Percentiles rank a stretch among this genome's conserved stretches.
These are phyloP conservation scores for Forbesichthys papilliferus DNA, from an alignment of 2,113 vertebrate genomes.

Conservation along the genomic window DNA sequence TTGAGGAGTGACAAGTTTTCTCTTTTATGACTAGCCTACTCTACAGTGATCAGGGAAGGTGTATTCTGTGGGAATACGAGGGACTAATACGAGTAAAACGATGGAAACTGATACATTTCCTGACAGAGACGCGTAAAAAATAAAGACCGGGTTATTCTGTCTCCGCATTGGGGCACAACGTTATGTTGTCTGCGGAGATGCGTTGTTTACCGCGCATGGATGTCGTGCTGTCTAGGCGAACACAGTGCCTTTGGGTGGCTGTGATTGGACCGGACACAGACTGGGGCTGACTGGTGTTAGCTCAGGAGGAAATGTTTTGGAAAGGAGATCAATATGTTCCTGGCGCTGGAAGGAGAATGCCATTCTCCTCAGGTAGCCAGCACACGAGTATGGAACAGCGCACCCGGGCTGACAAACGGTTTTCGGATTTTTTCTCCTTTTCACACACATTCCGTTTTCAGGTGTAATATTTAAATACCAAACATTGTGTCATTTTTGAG, in stretches of 20 bases:
- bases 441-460: neutral
- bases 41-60: neutral
- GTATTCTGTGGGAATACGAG: neutral
- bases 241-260: conserved; percentile 54
- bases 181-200: conserved; percentile 63
- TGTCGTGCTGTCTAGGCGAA: conserved; percentile 50
- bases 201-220: conserved; percentile 48
- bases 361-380: conserved; percentile 29
- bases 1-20: conserved; percentile 74
- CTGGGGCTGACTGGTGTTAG: conserved; percentile 72
- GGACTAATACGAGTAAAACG: neutral
- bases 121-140: conserved; percentile 17
- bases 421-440: conserved; percentile 8
- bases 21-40: conserved; percentile 32
- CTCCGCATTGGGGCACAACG: conserved; percentile 28
- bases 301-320: conserved; percentile 51
- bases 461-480: neutral
- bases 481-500: neutral
- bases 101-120: conserved; percentile 33
- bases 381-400: conserved; percentile 26
- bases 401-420: neutral
- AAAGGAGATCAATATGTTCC: conserved; percentile 53
- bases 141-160: conserved; percentile 10
- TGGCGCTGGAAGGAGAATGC: conserved; percentile 26
- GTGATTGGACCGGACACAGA: conserved; percentile 72